A percentile compares a stretch with the other conserved stretches of the same genome.
phyloP scores from a whole-genome alignment of 2,113 vertebrate species.

The Castor canadensis region DNA sequence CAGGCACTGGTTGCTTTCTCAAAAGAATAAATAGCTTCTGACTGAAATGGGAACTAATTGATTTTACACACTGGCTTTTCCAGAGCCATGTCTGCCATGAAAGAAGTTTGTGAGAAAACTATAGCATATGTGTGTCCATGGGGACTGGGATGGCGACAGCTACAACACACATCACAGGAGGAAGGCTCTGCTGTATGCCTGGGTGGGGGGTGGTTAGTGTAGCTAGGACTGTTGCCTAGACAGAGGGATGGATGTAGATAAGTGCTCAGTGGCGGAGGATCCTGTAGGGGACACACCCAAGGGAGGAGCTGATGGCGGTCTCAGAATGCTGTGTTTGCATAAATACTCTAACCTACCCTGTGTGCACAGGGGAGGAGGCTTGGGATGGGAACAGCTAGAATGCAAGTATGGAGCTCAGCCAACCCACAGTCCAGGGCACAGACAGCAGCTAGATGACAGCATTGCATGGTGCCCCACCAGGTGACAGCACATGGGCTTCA shows the following conservation, averaged over 20 bases:
- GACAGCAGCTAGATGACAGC: too few species aligned
- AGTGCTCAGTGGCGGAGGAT: background rate
- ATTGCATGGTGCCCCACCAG: too few species aligned
- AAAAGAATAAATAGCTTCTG: slow-evolving; percentile 62
- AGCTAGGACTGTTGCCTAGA: background rate
- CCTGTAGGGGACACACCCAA: background rate
- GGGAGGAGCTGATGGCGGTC: background rate
- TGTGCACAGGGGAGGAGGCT: fast-evolving
- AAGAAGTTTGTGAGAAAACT: background rate
- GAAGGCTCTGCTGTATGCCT: background rate
- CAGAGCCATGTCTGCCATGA: background rate
- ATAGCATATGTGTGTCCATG: background rate
- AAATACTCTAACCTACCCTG: background rate
- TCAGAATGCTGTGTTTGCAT: background rate
- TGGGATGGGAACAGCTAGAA: background rate
- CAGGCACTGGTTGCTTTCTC: slow-evolving; percentile 13
- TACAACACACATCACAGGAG: fast-evolving
- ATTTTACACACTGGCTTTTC: slow-evolving; percentile 49
- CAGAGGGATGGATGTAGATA: background rate
- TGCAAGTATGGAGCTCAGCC: background rate
- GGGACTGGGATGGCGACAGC: background rate
- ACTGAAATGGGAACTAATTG: slow-evolving; percentile 74
- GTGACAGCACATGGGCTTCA: fast-evolving
- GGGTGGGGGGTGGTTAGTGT: fast-evolving
- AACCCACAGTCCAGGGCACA: background rate